Evolutionary conservation across 2,797 vertebrate species (phyloP), one percentile per base, ranked within the genome.

Genomic region (Masticophis lateralis): DNA sequence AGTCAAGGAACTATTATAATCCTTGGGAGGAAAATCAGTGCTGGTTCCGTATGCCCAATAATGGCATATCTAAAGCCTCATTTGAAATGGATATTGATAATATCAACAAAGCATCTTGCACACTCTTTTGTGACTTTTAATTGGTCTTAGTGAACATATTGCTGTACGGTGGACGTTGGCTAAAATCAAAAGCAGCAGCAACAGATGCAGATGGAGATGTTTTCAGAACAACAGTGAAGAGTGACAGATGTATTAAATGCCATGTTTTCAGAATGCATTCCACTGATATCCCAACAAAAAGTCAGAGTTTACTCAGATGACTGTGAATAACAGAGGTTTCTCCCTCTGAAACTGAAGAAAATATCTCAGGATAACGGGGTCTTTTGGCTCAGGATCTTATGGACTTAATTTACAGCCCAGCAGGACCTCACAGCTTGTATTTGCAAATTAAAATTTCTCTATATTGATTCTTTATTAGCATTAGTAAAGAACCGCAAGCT

Each of bases 381-480:
- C 55, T 87, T 28, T 27, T 47, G 55, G 28, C 28, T 87, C 86
- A 60, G 55, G 13, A 55, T 74, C 51, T 88, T 43, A 88, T 53
- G 69, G 55, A 88, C 86, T 28, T 93, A 91, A 88, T 93, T 93
- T 91, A 53, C 89, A 91, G 63, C 63, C 63, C 61, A 60, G 63
- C 43, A 74, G 83, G 86, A 88, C 86, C 14, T 28, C 90, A 91
- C 63, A 91, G 92, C 86, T 91, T 93, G 61, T 59, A 91, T 79
- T 56, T 93, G 86, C 66, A 92, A 20, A 90, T 94, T 93, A 25
- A 95, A 93, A 90, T 94, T 94, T 20, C 87, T 92, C 86, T 86
- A 8, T 93, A 66, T 16, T 88, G 89, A 91, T 92, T 92, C 37
- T 94, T 94, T 95, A 95, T 59, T 95, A 86, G 2, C 28, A 87